Percentiles rank a stretch among this genome's conserved stretches.
Evolutionary conservation across 2,888 invertebrate genomes (phyloP).

Genomic region (Alcis repandata): DNA sequence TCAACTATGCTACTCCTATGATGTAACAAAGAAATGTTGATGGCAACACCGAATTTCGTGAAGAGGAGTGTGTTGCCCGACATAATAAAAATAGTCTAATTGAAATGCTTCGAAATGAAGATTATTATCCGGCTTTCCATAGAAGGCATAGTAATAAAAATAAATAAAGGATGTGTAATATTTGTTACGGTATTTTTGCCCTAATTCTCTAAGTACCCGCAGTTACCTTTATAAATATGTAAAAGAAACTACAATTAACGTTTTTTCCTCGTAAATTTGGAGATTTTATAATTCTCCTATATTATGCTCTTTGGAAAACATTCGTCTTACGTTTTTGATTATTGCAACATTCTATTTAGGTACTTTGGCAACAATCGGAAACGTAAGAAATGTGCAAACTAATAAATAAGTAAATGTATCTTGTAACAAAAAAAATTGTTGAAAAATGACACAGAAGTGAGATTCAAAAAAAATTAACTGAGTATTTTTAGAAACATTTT

Average conservation of each 20-base stretch:
- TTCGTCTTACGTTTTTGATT: slow-evolving; percentile 1
- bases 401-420: slow-evolving; percentile 27
- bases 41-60: not conserved
- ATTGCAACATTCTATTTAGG: not conserved
- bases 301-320: slow-evolving; percentile 15
- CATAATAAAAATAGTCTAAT: slow-evolving; percentile 25
- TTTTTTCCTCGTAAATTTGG: slow-evolving; percentile 31
- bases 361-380: not conserved
- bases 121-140: slow-evolving; percentile 54
- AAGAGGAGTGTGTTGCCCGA: slow-evolving; percentile 9
- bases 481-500: slow-evolving; percentile 73
- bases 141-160: slow-evolving; percentile 52
- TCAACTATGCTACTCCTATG: not conserved
- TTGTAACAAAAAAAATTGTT: slow-evolving; percentile 58
- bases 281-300: slow-evolving; percentile 35
- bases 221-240: slow-evolving; percentile 38
- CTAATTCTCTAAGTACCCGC: slow-evolving; percentile 19
- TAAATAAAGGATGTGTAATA: slow-evolving; percentile 8
- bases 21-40: not conserved
- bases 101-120: slow-evolving; percentile 36
- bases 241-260: slow-evolving; percentile 63
- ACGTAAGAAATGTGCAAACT: slow-evolving; percentile 16
- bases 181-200: slow-evolving; percentile 22
- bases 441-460: slow-evolving; percentile 73
- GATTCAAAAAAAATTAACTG: slow-evolving; percentile 57